Evolutionary conservation across 2,113 vertebrate genomes (phyloP), one percentile per base, ranked within the genome.

Genomic region (Cyrtonyx montezumae): DNA sequence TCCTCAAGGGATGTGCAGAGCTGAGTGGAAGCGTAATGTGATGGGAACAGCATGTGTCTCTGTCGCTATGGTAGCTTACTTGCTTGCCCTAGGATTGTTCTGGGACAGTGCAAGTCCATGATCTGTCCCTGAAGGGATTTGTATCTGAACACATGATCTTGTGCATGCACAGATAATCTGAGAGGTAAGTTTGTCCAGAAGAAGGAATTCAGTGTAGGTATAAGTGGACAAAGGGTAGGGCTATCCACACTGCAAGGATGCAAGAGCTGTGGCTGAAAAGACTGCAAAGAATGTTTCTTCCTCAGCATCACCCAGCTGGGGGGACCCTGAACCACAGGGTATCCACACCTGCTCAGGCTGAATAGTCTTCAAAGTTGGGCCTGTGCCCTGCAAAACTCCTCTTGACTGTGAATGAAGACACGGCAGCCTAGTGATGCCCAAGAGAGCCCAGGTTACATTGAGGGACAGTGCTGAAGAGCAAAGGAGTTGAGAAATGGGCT

Each of bases 31-130:
- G n/a, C 1, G 1, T 32, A 42, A 3, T 8, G 3, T 34, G 21
- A 32, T 22, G 28, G 53, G 36, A 66, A 82, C 17, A 79, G 15
- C 2, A 2, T 22, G 49, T 49, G 4, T 18, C 9, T 10, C 65
- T 51, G 28, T 36, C n/a, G 45, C 26, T 49, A 0, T 0, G 1
- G 15, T 26, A 79, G 23, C 6, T 79, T 55, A 61, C 0, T 40
- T n/a, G 40, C 26, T 40, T n/a, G 34, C 26, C 56, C 58, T 84
- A 36, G 43, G 43, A 45, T 61, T 71, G 37, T 36, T 75, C 53
- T 87, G 48, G 42, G 46, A 30, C 49, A 67, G n/a, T 1, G 4
- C 62, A 76, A 40, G 8, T 9, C 20, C 25, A 3, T 6, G 17
- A 17, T 79, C 10, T 43, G 37, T 68, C 19, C 21, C 11, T 65